Evolutionary conservation across 2,113 vertebrate genomes (phyloP).

Genomic region (Brachypodius melanocephalos): DNA sequence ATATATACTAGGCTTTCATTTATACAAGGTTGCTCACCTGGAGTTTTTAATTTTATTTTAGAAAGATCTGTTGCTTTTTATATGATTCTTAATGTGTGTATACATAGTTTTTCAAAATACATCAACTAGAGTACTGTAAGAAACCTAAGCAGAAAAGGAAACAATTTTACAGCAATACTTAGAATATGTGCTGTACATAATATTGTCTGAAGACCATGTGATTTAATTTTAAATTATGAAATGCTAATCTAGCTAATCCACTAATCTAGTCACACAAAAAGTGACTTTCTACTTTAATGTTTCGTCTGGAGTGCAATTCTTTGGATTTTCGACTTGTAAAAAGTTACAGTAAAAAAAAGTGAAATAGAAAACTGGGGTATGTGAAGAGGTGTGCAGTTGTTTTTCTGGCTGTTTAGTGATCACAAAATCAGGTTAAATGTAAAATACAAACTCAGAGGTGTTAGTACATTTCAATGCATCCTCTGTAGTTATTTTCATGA

Average conservation of each 20-base stretch:
- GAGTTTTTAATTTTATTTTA: background rate
- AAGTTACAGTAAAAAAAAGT: background rate
- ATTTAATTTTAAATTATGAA: background rate
- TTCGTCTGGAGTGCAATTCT: background rate
- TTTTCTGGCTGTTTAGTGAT: background rate
- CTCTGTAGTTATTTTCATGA: background rate
- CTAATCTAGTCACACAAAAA: background rate
- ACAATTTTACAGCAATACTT: background rate
- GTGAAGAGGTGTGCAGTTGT: background rate
- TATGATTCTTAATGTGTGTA: background rate
- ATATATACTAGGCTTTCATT: background rate
- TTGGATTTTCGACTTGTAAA: background rate
- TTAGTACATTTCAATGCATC: background rate
- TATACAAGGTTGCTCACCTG: background rate
- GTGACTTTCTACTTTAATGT: background rate
- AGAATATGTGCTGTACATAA: background rate
- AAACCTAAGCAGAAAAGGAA: background rate
- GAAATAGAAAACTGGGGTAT: accelerated
- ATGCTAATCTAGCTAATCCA: background rate
- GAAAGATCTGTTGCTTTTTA: background rate
- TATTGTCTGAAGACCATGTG: accelerated
- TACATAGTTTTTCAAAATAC: background rate
- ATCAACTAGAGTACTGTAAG: background rate
- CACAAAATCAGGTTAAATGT: background rate
- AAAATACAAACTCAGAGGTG: background rate